Evolutionary conservation across 2,113 vertebrate species (phyloP).

Genomic region (Carlito syrichta): DNA sequence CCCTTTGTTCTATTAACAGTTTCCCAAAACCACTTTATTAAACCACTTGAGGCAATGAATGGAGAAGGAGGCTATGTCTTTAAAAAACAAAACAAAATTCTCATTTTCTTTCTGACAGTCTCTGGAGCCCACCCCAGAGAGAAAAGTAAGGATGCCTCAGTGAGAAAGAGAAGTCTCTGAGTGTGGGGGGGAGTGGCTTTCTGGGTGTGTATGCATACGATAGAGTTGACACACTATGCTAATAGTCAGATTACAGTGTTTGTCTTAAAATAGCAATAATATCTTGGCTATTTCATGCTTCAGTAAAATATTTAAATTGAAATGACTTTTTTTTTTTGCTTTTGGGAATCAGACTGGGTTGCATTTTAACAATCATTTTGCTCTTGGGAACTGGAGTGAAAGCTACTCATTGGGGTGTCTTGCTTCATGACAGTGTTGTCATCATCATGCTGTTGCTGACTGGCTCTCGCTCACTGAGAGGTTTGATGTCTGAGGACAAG

Average conservation of each 20-base stretch:
- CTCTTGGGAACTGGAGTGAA: neutral
- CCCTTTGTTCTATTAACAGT: slow-evolving; percentile 76
- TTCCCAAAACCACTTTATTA: slow-evolving; percentile 78
- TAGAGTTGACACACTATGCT: neutral
- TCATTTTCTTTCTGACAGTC: neutral
- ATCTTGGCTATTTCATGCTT: slow-evolving; percentile 59
- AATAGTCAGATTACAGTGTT: slow-evolving; percentile 37
- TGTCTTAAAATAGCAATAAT: slow-evolving; percentile 61
- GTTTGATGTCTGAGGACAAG: neutral
- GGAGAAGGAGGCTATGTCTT: neutral
- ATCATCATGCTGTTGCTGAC: neutral
- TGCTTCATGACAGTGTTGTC: neutral
- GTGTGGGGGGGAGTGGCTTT: neutral
- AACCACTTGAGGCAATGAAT: slow-evolving; percentile 13
- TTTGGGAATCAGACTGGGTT: slow-evolving; percentile 37
- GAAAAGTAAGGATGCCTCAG: neutral
- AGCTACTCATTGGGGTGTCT: neutral
- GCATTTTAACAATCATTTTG: slow-evolving; percentile 25
- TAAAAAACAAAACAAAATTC: neutral
- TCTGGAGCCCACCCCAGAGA: neutral
- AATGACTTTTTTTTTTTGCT: neutral
- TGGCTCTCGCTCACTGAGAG: neutral
- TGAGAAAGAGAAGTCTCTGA: too few species aligned
- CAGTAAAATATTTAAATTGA: slow-evolving; percentile 66
- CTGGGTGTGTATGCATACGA: neutral